phyloP scores from a whole-genome alignment of 2,113 vertebrate species.

The Fulica atra region DNA sequence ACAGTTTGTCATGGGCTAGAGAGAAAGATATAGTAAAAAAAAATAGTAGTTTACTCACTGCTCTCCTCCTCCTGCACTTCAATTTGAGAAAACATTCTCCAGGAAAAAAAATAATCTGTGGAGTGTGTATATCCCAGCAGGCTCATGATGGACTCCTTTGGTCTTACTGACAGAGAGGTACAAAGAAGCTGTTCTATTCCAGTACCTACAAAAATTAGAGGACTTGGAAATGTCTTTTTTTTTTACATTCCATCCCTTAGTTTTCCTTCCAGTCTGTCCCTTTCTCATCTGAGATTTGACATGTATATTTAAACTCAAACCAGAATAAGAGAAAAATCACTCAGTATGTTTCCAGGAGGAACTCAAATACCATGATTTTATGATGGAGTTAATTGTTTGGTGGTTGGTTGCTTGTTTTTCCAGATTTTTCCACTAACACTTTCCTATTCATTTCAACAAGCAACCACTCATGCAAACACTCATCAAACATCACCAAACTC shows the following conservation, averaged over 20 bases:
- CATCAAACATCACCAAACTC: not conserved
- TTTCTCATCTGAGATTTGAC: not conserved
- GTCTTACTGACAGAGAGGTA: not conserved
- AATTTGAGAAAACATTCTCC: not conserved
- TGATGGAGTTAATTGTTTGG: not conserved
- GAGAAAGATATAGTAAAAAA: not conserved
- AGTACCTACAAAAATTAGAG: not conserved
- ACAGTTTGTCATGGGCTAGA: not conserved
- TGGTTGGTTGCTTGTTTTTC: not conserved
- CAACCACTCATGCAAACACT: not conserved
- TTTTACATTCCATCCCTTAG: not conserved
- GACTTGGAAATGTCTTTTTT: not conserved
- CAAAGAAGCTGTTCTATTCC: not conserved
- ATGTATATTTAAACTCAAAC: not conserved
- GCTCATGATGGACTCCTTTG: not conserved
- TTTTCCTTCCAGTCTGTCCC: not conserved
- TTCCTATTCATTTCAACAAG: not conserved
- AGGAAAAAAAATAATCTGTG: not conserved
- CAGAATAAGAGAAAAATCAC: not conserved
- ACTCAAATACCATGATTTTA: not conserved
- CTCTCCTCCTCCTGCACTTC: not conserved
- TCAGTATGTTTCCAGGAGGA: not conserved
- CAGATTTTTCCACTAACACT: not conserved
- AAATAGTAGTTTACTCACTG: not conserved
- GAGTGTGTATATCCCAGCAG: not conserved